A percentile compares a stretch with the other conserved stretches of the same genome.
phyloP scores from a whole-genome alignment of 2,888 invertebrate species.

The Rhaphigaster nebulosa region DNA sequence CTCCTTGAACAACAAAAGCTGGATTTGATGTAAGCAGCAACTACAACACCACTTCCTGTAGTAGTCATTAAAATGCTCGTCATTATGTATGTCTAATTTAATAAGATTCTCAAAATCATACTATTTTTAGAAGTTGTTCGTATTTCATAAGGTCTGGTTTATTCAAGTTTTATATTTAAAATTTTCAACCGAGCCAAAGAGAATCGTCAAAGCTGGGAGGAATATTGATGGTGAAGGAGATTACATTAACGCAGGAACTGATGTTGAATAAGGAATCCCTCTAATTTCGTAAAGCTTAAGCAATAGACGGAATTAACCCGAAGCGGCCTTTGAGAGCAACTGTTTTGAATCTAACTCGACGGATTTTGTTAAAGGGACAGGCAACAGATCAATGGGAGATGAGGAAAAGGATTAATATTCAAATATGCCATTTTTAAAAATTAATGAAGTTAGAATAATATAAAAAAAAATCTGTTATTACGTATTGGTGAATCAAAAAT shows the following conservation, averaged over 20 bases:
- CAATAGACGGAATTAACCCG: slow-evolving; percentile 10
- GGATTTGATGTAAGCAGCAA: too few species aligned
- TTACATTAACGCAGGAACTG: not conserved
- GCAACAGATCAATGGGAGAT: not conserved
- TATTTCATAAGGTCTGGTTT: not conserved
- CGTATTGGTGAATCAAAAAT: too few species aligned
- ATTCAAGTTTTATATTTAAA: not conserved
- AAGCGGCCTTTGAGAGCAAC: not conserved
- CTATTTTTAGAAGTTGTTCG: too few species aligned
- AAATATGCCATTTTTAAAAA: not conserved
- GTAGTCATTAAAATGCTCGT: too few species aligned
- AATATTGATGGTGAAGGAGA: not conserved
- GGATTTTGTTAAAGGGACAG: not conserved
- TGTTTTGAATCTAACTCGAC: not conserved
- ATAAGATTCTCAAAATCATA: too few species aligned
- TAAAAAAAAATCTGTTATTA: too few species aligned
- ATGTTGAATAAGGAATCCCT: not conserved
- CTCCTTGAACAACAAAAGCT: too few species aligned
- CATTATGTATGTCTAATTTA: too few species aligned
- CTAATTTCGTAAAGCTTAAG: slow-evolving; percentile 27
- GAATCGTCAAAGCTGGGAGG: not conserved
- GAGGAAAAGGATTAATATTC: not conserved
- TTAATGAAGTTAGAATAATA: too few species aligned
- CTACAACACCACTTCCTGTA: too few species aligned
- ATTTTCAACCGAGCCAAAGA: not conserved